phyloP scores from a whole-genome alignment of 2,113 vertebrate species.

The Cavia aperea region DNA sequence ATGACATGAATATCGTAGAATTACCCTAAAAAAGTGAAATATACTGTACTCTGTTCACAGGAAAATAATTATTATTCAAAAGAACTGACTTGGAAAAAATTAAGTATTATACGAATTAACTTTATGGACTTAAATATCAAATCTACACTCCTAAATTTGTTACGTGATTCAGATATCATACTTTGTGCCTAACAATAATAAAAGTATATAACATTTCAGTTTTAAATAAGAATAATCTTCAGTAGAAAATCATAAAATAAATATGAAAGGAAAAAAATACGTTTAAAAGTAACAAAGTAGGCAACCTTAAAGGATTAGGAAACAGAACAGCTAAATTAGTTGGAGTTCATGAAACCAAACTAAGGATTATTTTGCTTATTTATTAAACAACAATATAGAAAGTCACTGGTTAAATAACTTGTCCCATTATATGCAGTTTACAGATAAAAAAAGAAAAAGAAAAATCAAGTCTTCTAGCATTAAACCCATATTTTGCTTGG shows the following conservation, averaged over 20 bases:
- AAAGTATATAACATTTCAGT: neutral
- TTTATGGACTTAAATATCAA: neutral
- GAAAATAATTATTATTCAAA: neutral
- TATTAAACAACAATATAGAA: neutral
- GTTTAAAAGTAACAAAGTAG: neutral
- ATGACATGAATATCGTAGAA: neutral
- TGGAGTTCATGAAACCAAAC: neutral
- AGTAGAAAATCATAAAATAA: neutral
- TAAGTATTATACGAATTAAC: neutral
- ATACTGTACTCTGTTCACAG: neutral
- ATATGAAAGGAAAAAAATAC: neutral
- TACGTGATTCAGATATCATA: neutral
- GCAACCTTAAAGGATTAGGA: conserved; percentile 4
- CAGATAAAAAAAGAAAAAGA: neutral
- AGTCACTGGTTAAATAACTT: neutral
- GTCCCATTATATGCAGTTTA: neutral
- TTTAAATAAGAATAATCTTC: conserved; percentile 16
- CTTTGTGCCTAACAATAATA: neutral
- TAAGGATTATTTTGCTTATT: neutral
- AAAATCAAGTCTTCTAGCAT: neutral
- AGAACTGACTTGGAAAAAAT: neutral
- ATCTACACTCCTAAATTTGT: neutral
- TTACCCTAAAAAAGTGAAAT: neutral
- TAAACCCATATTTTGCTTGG: neutral
- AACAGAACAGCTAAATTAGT: neutral